A percentile compares a stretch with the other conserved stretches of the same genome.
phyloP scores from a whole-genome alignment of 2,113 vertebrate species.

The Falcunculus frontatus region DNA sequence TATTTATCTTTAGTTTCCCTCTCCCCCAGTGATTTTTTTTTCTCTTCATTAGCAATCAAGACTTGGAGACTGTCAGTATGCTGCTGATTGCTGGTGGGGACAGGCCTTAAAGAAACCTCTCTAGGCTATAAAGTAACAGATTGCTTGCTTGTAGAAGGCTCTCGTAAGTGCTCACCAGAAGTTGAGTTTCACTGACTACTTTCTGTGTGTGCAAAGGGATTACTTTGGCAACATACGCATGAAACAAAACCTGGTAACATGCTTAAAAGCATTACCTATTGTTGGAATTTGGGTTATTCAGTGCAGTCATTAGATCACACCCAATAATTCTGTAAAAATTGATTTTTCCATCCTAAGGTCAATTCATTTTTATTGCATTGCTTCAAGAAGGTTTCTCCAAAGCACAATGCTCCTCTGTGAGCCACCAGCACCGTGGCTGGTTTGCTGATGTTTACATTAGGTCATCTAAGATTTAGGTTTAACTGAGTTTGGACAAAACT shows the following conservation, averaged over 20 bases:
- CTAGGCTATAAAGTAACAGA: neutral
- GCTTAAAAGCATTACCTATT: slow-evolving; percentile 29
- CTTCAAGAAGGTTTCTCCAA: slow-evolving; percentile 24
- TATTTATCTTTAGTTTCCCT: neutral
- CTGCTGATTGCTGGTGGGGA: neutral
- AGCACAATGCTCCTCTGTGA: slow-evolving; percentile 37
- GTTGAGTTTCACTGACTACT: neutral
- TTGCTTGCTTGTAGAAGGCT: neutral
- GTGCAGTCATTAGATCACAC: slow-evolving; percentile 13
- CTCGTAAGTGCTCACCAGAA: neutral
- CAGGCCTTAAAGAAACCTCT: neutral
- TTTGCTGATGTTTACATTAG: neutral
- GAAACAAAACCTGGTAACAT: slow-evolving; percentile 28
- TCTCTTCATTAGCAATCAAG: neutral
- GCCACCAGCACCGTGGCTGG: neutral
- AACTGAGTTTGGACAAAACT: neutral
- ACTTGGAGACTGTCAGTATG: neutral
- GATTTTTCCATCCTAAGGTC: slow-evolving; percentile 9
- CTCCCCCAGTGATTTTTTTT: neutral
- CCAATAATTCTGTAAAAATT: slow-evolving; percentile 40
- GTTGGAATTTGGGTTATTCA: slow-evolving; percentile 19
- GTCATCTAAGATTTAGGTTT: neutral
- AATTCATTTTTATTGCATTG: neutral
- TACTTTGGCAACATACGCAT: neutral
- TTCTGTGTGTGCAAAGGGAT: neutral